These are phyloP conservation scores for Planiliza haematocheilus DNA, from an alignment of 2,113 vertebrate genomes.

Conservation along the genomic window DNA sequence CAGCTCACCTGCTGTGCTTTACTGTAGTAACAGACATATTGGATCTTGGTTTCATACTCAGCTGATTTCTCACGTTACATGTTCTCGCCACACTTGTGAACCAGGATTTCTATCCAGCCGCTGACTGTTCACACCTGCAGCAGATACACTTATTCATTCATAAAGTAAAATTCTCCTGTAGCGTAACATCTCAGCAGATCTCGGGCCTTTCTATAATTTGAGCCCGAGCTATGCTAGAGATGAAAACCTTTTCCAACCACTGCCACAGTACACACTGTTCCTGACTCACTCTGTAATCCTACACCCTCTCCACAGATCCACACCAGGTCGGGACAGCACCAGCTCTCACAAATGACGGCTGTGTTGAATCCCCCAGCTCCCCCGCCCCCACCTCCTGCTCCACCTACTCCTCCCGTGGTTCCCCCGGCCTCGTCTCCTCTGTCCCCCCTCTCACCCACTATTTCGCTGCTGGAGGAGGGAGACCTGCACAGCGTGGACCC, in stretches of 20 bases:
- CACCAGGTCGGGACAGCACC: constrained; percentile 83
- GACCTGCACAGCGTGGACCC: constrained; percentile 87
- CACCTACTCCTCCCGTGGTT: constrained; percentile 78
- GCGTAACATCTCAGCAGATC: neutral
- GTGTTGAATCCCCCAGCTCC: constrained; percentile 82
- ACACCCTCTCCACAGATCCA: constrained; percentile 78
- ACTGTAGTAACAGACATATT: neutral
- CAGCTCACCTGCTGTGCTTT: too few species aligned
- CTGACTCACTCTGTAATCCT: constrained; percentile 50
- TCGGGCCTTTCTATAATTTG: neutral
- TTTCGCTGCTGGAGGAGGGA: constrained; percentile 85
- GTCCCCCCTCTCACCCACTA: constrained; percentile 83
- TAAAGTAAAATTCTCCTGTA: neutral
- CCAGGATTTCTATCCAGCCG: too few species aligned
- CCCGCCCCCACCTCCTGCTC: constrained; percentile 81
- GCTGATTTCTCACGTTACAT: too few species aligned
- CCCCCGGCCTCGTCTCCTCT: constrained; percentile 77
- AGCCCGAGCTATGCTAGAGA: constrained; percentile 1
- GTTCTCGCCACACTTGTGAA: too few species aligned
- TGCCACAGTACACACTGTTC: constrained; percentile 45
- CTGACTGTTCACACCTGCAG: neutral
- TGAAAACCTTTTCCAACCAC: constrained; percentile 7
- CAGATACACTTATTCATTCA: constrained; percentile 2
- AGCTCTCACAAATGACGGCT: constrained; percentile 79
- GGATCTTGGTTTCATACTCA: too few species aligned